Conservation (phyloP, 2,113 vertebrate species). For the Tilapia sparmanii region DNA sequence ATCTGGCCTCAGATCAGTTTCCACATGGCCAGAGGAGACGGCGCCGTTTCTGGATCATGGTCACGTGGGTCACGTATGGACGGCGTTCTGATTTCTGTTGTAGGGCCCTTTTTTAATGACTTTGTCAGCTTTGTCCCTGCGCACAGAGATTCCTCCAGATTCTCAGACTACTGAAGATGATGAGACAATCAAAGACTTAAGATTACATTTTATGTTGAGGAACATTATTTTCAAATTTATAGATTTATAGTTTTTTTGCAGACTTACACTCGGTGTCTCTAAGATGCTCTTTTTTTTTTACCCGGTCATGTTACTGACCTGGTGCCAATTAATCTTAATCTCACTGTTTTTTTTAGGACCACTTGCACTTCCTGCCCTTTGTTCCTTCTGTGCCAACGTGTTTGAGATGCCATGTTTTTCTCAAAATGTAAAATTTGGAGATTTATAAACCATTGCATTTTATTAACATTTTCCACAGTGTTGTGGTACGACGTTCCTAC, state of each 20-base stretch:
- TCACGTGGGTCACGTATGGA: background rate
- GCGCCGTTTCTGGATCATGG: background rate
- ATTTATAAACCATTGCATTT: background rate
- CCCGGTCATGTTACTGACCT: rapidly evolving
- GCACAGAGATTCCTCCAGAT: background rate
- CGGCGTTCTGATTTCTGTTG: background rate
- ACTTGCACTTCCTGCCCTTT: background rate
- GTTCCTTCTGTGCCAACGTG: rapidly evolving
- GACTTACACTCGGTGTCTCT: background rate
- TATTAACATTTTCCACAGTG: background rate
- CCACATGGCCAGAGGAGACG: rapidly evolving
- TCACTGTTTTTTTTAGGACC: background rate
- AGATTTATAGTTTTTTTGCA: background rate
- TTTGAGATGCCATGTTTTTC: background rate
- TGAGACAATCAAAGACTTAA: background rate
- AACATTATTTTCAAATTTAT: background rate
- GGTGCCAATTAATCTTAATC: background rate
- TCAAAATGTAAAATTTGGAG: background rate
- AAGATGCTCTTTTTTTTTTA: background rate
- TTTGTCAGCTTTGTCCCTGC: background rate
- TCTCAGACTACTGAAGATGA: background rate
- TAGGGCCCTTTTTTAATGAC: background rate
- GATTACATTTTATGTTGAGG: background rate
- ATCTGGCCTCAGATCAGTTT: background rate
- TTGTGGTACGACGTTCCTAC: background rate